A percentile compares a stretch with the other conserved stretches of the same genome.
Conservation (phyloP, 2,797 vertebrate species). For the Prionace glauca region DNA sequence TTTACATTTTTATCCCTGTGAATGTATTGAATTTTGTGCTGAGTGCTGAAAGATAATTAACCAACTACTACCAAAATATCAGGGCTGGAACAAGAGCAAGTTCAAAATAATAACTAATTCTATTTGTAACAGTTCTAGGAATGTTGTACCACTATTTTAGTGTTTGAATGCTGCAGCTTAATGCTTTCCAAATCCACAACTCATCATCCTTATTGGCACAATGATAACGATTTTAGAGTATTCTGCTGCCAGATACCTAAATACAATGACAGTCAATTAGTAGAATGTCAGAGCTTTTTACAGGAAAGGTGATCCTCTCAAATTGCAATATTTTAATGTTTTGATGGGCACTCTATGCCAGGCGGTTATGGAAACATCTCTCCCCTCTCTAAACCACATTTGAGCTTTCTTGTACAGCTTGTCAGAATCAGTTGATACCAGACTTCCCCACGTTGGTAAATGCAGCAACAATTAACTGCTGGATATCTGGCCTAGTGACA, state of each 20-base stretch:
- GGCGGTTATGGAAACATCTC: neutral
- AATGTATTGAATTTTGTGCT: neutral
- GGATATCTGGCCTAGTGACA: neutral
- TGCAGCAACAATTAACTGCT: neutral
- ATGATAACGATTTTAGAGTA: neutral
- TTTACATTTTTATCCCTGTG: neutral
- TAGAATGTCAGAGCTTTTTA: neutral
- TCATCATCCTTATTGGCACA: neutral
- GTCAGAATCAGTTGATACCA: neutral
- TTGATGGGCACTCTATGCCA: neutral
- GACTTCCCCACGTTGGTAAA: neutral
- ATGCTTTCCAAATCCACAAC: neutral
- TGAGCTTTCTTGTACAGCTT: neutral
- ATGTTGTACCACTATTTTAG: neutral
- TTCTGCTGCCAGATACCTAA: neutral
- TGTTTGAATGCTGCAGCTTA: neutral
- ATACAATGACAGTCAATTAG: slow-evolving; percentile 2
- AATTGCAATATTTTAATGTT: neutral
- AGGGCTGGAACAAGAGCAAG: neutral
- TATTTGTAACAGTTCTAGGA: neutral
- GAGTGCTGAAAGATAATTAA: neutral
- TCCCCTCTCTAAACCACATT: neutral
- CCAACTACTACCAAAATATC: neutral
- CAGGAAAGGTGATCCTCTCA: neutral
- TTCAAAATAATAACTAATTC: neutral